Percentiles rank a stretch among this genome's conserved stretches.
Evolutionary conservation across 2,888 invertebrate species (phyloP).

Genomic region (Platynereis dumerilii): DNA sequence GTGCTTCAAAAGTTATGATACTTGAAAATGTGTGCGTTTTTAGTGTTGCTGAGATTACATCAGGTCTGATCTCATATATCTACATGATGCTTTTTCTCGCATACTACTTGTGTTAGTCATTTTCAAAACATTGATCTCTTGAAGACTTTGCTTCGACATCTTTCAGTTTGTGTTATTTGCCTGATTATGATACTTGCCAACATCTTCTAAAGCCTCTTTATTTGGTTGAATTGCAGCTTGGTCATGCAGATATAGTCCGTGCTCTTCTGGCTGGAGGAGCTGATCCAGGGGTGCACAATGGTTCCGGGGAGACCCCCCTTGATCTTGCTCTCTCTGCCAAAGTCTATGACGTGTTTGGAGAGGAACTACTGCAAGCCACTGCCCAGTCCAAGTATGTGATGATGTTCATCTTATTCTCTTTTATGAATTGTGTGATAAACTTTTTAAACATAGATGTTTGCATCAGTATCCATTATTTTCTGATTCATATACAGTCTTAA

Average conservation of each 20-base stretch:
- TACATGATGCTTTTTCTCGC: no score
- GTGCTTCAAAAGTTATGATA: no score
- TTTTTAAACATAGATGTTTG: background rate
- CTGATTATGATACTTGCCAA: no score
- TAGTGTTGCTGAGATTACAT: no score
- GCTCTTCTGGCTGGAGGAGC: constrained; percentile 70
- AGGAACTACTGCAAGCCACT: constrained; percentile 70
- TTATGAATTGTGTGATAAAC: no score
- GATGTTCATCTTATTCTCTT: no score
- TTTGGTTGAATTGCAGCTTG: constrained; percentile 65
- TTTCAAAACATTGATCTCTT: no score
- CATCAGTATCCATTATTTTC: background rate
- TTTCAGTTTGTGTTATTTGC: no score
- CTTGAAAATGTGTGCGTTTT: no score
- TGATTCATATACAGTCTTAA: background rate
- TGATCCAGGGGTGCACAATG: constrained; percentile 69
- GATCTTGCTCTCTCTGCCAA: constrained; percentile 66
- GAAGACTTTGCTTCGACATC: no score
- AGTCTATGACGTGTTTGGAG: constrained; percentile 69
- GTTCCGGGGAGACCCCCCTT: constrained; percentile 68
- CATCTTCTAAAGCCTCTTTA: background rate
- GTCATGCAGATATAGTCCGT: constrained; percentile 69
- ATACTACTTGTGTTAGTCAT: no score
- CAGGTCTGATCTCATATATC: no score
- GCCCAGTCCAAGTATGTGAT: constrained; percentile 70